Evolutionary conservation across 2,888 invertebrate genomes (phyloP), one percentile per base, ranked within the genome.

Genomic region (Tinea semifulvella): DNA sequence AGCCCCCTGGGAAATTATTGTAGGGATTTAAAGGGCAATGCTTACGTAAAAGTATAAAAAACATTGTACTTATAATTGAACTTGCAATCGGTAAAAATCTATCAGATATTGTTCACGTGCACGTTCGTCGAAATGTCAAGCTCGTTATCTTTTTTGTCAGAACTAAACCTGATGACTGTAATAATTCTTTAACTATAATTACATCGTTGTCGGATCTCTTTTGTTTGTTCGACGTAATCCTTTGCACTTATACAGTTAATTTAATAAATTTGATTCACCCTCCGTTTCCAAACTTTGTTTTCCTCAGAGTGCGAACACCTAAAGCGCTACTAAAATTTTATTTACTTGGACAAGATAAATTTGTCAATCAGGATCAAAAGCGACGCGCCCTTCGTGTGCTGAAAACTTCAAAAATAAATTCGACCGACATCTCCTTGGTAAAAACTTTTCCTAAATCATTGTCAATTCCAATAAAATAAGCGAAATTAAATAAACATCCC

Each of bases 1-100:
- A 58, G 59, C 65, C 81, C 68, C 81, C 44, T 52, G 82, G 82
- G 81, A 82, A 82, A 81, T 81, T 77, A 81, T 80, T 74, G 79
- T 75, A 73, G 72, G 80, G 80, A 76, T 82, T 82, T 81, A 80
- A 80, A 81, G 81, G 81, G 79, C 76, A 75, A 63, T 68, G 69
- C 74, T 74, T 70, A 68, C 68, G 68, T 58, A 56, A 60, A 76
- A 63, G 63, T 66, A 74, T 63, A 76, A 77, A 77, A 76, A 73
- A 69, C 64, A 63, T 62, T 65, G 65, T 67, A 68, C 63, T 66
- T 68, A 63, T 69, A 70, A 70, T 70, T 65, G 62, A 68, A 68
- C 56, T 62, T 62, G 27, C 18, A 13, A 61, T 58, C 59, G 54
- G 59, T 54, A 57, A 58, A 59, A 57, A 60, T 63, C 62, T 63